These are phyloP conservation scores for Capra hircus DNA, from an alignment of 2,113 vertebrate genomes.

Conservation along the genomic window DNA sequence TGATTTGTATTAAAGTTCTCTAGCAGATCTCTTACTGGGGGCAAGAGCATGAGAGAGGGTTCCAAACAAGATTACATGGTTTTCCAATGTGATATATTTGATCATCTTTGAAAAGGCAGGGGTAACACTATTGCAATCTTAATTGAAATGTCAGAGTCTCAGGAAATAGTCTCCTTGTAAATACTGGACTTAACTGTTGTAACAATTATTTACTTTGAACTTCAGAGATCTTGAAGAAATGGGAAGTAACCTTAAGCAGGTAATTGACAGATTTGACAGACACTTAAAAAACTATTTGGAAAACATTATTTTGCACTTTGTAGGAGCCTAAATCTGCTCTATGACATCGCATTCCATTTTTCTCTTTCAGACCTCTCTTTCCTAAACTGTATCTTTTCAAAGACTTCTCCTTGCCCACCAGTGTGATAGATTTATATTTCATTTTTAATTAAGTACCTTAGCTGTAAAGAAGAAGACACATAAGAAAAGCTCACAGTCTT, in stretches of 20 bases:
- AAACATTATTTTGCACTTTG: background rate
- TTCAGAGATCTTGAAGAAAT: background rate
- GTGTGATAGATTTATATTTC: background rate
- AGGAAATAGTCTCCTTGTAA: background rate
- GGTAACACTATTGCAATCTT: background rate
- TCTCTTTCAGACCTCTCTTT: background rate
- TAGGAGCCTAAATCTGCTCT: background rate
- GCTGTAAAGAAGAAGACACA: background rate
- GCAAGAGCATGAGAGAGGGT: background rate
- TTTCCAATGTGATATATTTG: background rate
- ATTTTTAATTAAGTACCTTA: background rate
- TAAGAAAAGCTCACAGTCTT: background rate
- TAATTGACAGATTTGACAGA: background rate
- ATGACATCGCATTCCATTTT: background rate
- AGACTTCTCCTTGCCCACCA: background rate
- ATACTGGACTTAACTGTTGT: background rate
- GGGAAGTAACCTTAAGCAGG: background rate
- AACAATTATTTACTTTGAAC: background rate
- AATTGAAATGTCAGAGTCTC: slow-evolving; percentile 3
- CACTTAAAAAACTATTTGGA: background rate
- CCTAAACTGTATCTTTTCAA: background rate
- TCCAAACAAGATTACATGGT: slow-evolving; percentile 7
- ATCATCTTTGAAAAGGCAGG: background rate
- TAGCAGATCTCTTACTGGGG: background rate
- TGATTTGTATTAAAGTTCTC: slow-evolving; percentile 6